Base-by-base conservation (phyloP, 2,113 vertebrate genomes). In the Lampris megalopsis region DNA sequence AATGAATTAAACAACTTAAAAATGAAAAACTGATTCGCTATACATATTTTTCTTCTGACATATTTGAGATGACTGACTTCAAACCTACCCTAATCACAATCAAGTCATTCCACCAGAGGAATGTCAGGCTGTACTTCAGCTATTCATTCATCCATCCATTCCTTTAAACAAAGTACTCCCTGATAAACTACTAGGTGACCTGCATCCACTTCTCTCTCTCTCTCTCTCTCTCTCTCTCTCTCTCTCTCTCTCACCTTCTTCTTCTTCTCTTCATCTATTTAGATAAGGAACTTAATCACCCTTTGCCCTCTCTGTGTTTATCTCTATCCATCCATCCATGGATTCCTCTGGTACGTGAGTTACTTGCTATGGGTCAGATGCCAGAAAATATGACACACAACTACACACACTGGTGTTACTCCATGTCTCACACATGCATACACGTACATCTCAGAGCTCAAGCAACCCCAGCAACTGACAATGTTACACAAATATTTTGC, bases 121-220 rank as follows among this genome's bases (percentile, higher is more conserved):
- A 47, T 4, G 5, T 75, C 62, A 52, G 13, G 41, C 7, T 72
- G 68, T 57, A 64, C 64, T 65, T 63, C 4, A 24, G n/a, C 36
- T 52, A 79, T 73, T 76, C 37, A 68, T 86, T 24, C 77, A 73
- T 63, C 75, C 13, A 24, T 45, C 54, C 66, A 56, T 54, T 35
- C 58, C 13, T 24, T 62, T 59, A 61, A 67, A 84, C 64, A 77
- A 70, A 57, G 56, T 57, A 74, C 13, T 53, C 60, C 4, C 49
- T 80, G 75, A 85, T 85, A 83, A 75, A 79, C 74, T 68, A 75
- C 79, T 24, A 49, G 52, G 61, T 80, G 81, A 87, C 63, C 83
- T 79, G 68, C 61, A 58, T 77, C 77, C 48, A 78, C 52, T 45
- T 43, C 59, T 37, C 36, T 40, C 40, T 41, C 62, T n/a, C 7